These are phyloP conservation scores for Emydoidea blandingii DNA, from an alignment of 2,797 vertebrate species.

Conservation along the genomic window DNA sequence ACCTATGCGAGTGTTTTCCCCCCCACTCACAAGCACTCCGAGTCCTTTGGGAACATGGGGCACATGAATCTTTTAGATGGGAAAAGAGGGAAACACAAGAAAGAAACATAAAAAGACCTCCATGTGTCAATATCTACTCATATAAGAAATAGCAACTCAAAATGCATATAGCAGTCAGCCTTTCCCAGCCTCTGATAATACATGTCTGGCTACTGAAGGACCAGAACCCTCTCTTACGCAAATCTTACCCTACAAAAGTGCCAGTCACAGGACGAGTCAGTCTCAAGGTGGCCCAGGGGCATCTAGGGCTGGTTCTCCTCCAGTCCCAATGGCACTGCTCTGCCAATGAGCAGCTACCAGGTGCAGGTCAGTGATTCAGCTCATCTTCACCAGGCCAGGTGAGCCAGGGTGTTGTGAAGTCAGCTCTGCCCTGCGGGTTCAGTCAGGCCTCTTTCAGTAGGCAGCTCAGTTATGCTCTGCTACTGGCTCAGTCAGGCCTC, in stretches of 20 bases:
- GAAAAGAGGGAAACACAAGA: not conserved
- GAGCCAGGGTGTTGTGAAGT: not conserved
- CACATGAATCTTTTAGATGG: not conserved
- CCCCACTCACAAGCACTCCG: not conserved
- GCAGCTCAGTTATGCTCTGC: not conserved
- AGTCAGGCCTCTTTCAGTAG: not conserved
- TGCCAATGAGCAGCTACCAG: constrained; percentile 2
- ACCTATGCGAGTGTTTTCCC: not conserved
- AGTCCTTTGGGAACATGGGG: not conserved
- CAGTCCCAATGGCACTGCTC: constrained; percentile 10
- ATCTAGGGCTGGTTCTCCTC: not conserved
- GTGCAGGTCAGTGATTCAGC: not conserved
- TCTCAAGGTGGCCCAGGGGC: constrained; percentile 40
- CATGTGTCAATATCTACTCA: not conserved
- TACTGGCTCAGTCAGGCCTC: constrained; percentile 17
- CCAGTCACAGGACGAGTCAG: constrained; percentile 1
- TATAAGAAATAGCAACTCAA: not conserved
- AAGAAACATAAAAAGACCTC: not conserved
- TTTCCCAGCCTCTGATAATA: not conserved
- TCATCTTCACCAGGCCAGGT: not conserved
- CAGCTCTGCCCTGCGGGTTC: not conserved
- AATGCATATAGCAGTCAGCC: not conserved
- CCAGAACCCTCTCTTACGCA: not conserved
- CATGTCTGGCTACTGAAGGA: not conserved
- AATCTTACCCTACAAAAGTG: constrained; percentile 21